phyloP scores from a whole-genome alignment of 2,888 invertebrate species.

The Rhyacophila evoluta region DNA sequence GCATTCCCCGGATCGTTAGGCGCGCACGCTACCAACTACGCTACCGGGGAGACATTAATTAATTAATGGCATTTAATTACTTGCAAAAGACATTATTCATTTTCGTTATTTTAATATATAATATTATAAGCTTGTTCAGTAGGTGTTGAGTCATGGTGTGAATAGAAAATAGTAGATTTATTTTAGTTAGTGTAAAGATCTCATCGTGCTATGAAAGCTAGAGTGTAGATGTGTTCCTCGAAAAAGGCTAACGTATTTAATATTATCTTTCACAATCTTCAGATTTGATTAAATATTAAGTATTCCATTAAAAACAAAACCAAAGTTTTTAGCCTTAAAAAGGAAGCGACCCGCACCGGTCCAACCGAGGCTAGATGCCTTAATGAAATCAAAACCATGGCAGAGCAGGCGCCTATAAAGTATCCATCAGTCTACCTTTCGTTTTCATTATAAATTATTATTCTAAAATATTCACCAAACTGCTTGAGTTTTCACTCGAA shows the following conservation, averaged over 20 bases:
- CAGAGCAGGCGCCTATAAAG: not conserved
- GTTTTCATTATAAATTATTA: slow-evolving; percentile 11
- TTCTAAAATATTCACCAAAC: slow-evolving; percentile 15
- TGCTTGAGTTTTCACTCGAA: not conserved
- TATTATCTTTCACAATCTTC: not conserved
- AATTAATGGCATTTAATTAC: too few species aligned
- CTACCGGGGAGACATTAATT: too few species aligned
- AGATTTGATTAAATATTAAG: not conserved
- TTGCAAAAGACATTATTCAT: too few species aligned
- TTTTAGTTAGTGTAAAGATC: too few species aligned
- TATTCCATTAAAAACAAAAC: not conserved
- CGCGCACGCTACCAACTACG: too few species aligned
- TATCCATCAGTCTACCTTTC: not conserved
- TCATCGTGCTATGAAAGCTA: too few species aligned
- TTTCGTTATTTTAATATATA: too few species aligned
- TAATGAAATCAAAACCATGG: slow-evolving; percentile 15
- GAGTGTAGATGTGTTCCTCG: too few species aligned
- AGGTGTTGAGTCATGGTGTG: too few species aligned
- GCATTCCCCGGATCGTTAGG: too few species aligned
- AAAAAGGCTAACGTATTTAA: not conserved
- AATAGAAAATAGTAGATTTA: too few species aligned
- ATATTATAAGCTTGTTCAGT: too few species aligned
- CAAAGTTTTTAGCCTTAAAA: not conserved
- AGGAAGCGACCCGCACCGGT: not conserved
- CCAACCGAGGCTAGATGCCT: not conserved